These are phyloP conservation scores for Diprion similis DNA, from an alignment of 1,140 invertebrate species.

Conservation along the genomic window DNA sequence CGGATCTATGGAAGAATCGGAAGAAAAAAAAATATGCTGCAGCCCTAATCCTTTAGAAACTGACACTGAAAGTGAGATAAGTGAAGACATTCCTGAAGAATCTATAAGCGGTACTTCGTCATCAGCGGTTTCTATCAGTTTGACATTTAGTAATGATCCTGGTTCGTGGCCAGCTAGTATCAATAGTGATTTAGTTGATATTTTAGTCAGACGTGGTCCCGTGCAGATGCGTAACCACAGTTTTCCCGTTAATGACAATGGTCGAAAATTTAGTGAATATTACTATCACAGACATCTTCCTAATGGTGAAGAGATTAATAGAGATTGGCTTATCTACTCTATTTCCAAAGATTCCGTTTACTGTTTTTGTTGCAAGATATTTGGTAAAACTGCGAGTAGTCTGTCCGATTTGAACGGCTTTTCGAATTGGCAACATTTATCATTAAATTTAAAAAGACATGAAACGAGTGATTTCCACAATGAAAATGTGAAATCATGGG, in stretches of 20 bases:
- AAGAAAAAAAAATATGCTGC: too few species aligned
- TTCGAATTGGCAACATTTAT: constrained; percentile 19
- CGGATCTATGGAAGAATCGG: too few species aligned
- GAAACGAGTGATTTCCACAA: constrained; percentile 24
- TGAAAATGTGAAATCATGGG: constrained; percentile 23
- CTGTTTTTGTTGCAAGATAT: constrained; percentile 37
- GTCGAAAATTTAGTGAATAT: constrained; percentile 26
- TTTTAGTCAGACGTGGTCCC: too few species aligned
- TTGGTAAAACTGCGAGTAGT: constrained; percentile 26
- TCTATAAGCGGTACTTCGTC: too few species aligned
- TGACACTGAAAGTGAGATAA: too few species aligned
- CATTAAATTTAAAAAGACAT: constrained; percentile 23
- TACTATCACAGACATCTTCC: constrained; percentile 27
- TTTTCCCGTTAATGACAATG: constrained; percentile 28
- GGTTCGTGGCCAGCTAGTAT: too few species aligned
- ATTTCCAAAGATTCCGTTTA: constrained; percentile 30
- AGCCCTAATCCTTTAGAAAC: too few species aligned
- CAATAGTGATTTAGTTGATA: too few species aligned
- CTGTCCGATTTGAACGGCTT: constrained; percentile 25
- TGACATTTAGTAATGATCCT: too few species aligned
- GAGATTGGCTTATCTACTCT: constrained; percentile 30
- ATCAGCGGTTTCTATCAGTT: too few species aligned
- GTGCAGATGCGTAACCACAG: constrained; percentile 14
- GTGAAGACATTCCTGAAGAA: too few species aligned
- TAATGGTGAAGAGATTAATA: constrained; percentile 31